phyloP scores from a whole-genome alignment of 2,113 vertebrate genomes.

The Peromyscus maniculatus region DNA sequence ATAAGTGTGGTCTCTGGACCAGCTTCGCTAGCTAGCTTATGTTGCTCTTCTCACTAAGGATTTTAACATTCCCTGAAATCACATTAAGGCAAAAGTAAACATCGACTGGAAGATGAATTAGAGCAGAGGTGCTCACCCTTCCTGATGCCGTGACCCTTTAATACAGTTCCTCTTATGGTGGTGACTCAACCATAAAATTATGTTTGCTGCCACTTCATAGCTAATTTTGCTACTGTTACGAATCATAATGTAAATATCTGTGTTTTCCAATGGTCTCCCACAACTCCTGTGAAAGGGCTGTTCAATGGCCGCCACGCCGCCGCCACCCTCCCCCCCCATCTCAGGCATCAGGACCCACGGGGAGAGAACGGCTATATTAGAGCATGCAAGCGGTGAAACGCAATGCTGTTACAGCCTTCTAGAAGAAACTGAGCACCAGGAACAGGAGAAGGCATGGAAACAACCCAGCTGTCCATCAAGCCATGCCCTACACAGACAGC shows the following conservation, averaged over 20 bases:
- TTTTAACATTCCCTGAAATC: not conserved
- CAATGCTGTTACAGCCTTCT: not conserved
- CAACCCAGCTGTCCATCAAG: not conserved
- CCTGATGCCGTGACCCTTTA: not conserved
- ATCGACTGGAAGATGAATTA: not conserved
- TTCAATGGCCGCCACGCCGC: not conserved
- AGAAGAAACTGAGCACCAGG: conserved; percentile 45
- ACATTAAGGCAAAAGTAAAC: conserved; percentile 2
- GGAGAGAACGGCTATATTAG: not conserved
- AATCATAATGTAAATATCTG: not conserved
- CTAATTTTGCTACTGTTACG: not conserved
- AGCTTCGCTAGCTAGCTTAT: not conserved
- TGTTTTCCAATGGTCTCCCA: not conserved
- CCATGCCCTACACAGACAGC: not conserved
- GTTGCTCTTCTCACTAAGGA: not conserved
- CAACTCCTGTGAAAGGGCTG: not conserved
- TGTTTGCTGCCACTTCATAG: not conserved
- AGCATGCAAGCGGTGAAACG: not conserved
- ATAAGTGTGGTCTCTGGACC: not conserved
- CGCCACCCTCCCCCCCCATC: fast-evolving
- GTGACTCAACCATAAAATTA: too few relatives aligned
- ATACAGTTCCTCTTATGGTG: not conserved
- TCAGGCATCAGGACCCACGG: not conserved
- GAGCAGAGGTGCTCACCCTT: not conserved
- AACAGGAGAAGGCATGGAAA: not conserved